phyloP scores from a whole-genome alignment of 1,140 invertebrate species.

The Goniozus legneri region DNA sequence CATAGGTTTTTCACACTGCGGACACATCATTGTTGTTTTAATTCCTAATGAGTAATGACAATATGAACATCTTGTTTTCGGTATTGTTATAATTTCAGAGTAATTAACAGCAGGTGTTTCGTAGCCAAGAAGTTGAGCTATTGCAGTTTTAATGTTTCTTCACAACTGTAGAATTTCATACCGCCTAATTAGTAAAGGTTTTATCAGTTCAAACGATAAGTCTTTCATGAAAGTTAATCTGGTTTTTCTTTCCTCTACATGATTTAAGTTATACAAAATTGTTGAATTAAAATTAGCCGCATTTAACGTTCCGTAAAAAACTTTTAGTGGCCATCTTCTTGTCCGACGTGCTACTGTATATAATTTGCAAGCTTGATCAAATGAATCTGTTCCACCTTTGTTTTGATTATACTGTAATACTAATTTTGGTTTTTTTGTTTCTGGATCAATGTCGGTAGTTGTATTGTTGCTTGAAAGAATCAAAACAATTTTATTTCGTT shows the following conservation, averaged over 20 bases:
- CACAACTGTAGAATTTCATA: background rate
- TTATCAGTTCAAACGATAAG: background rate
- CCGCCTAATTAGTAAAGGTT: background rate
- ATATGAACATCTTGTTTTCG: conserved; percentile 6
- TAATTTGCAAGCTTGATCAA: background rate
- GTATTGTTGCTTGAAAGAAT: background rate
- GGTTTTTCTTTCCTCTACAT: background rate
- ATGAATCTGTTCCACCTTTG: background rate
- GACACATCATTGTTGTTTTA: conserved; percentile 1
- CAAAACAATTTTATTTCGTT: background rate
- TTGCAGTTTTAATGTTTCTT: background rate
- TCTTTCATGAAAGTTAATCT: background rate
- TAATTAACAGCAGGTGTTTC: background rate
- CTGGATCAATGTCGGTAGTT: background rate
- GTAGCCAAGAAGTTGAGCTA: background rate
- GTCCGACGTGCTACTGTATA: background rate
- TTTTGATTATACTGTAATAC: background rate
- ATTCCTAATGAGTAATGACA: conserved; percentile 9
- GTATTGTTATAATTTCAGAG: conserved; percentile 1
- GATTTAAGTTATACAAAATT: background rate
- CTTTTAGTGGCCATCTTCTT: background rate
- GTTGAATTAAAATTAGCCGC: background rate
- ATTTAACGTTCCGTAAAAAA: conserved; percentile 1
- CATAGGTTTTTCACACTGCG: background rate
- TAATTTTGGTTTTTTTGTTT: background rate